These are phyloP conservation scores for Ochotona curzoniae DNA, from an alignment of 2,113 vertebrate species.

Conservation along the genomic window DNA sequence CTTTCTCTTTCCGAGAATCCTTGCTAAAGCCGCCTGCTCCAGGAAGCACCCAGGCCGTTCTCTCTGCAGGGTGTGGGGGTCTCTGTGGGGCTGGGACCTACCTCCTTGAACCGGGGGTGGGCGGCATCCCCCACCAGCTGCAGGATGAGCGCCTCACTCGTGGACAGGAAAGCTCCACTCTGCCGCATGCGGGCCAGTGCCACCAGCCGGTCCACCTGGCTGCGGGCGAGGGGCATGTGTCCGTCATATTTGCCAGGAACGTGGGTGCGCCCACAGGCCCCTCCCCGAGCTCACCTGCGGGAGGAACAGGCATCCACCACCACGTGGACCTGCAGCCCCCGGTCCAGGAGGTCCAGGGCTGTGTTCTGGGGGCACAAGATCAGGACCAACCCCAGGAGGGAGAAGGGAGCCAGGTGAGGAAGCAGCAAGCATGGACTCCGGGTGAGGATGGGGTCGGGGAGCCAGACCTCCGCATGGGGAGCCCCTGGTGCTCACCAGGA, in stretches of 20 bases:
- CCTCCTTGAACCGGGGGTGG: conserved; percentile 93
- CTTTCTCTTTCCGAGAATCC: neutral
- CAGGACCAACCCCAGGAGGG: neutral
- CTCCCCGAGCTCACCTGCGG: conserved; percentile 86
- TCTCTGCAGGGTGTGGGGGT: too few relatives aligned
- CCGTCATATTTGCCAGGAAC: accelerated
- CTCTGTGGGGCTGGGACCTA: conserved; percentile 56
- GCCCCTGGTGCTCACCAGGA: conserved; percentile 85
- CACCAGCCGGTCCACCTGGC: conserved; percentile 93
- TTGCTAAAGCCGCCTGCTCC: neutral
- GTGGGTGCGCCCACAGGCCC: accelerated
- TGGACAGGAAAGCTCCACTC: conserved; percentile 92
- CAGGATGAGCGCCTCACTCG: conserved; percentile 91
- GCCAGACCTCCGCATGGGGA: too few relatives aligned
- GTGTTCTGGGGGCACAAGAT: conserved; percentile 86
- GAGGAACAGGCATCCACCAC: conserved; percentile 94
- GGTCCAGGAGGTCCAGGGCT: conserved; percentile 90
- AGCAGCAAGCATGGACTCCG: too few relatives aligned
- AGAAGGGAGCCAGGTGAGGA: neutral
- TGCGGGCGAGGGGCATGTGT: conserved; percentile 63
- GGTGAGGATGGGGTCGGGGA: neutral
- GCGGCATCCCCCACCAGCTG: conserved; percentile 91
- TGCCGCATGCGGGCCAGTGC: conserved; percentile 92
- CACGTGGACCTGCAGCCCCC: conserved; percentile 92
- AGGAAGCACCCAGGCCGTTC: neutral